Conservation (phyloP, 2,113 vertebrate species). For the Ochotona curzoniae region DNA sequence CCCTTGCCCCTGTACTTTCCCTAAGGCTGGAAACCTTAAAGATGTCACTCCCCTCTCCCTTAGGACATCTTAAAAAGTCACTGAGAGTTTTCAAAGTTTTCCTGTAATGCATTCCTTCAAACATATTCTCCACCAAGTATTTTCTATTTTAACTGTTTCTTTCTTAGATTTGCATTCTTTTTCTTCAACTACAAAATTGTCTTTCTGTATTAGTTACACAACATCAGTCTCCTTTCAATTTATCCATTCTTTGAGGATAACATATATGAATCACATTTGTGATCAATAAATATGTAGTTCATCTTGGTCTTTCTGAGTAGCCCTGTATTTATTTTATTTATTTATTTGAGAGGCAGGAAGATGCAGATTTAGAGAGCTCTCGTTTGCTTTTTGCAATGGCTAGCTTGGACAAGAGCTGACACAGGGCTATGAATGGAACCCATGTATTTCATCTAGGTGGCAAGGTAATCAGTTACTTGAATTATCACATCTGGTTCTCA, state of each 20-base stretch:
- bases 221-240: neutral
- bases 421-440: too few species aligned
- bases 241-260: neutral
- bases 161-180: neutral
- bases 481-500: too few species aligned
- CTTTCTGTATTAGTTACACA: neutral
- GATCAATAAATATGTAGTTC: neutral
- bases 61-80: neutral
- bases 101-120: neutral
- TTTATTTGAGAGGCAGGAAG: too few species aligned
- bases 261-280: too few species aligned
- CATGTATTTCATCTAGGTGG: too few species aligned
- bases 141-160: neutral
- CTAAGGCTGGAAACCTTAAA: neutral
- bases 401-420: too few species aligned
- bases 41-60: neutral
- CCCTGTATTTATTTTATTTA: neutral
- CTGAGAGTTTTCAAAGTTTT: neutral
- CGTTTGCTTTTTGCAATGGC: too few species aligned
- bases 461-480: too few species aligned
- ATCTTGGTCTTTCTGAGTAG: neutral
- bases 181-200: neutral
- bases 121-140: neutral
- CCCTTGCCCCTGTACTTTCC: accelerated
- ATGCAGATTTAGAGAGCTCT: too few species aligned